Conservation (phyloP, 2,888 invertebrate species). For the Machimus atricapillus region DNA sequence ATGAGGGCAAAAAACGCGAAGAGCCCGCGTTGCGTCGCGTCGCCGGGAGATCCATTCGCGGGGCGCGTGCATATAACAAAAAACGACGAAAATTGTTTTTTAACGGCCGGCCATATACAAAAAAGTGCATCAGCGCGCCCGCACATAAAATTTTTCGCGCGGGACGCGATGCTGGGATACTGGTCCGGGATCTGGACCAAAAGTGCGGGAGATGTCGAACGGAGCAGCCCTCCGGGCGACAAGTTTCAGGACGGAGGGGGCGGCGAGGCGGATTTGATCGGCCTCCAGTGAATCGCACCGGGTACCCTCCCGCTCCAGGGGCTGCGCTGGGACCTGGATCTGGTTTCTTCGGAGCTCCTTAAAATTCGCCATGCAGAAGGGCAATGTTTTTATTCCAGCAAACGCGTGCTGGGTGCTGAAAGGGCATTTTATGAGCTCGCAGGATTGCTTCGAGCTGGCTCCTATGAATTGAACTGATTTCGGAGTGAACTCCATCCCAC, state of each 20-base stretch:
- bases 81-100: constrained; percentile 42
- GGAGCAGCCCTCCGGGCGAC: background rate
- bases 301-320: background rate
- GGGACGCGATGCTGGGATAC: background rate
- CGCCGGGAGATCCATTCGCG: background rate
- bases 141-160: constrained; percentile 29
- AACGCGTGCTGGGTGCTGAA: background rate
- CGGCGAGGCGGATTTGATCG: background rate
- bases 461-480: background rate
- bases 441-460: background rate
- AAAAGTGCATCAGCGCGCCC: constrained; percentile 36
- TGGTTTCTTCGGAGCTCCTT: background rate
- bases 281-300: background rate
- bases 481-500: background rate
- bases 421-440: background rate
- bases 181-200: background rate
- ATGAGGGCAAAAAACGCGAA: constrained; percentile 20
- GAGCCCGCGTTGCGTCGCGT: background rate
- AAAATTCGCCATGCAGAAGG: background rate
- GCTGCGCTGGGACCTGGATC: background rate
- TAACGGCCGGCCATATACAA: constrained; percentile 35
- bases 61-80: constrained; percentile 35
- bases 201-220: constrained; percentile 13
- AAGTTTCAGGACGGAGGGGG: background rate
- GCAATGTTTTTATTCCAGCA: background rate